Percentiles rank a stretch among this genome's conserved stretches.
These are phyloP conservation scores for Melanocharis versteri DNA, from an alignment of 2,113 vertebrate species.

Conservation along the genomic window DNA sequence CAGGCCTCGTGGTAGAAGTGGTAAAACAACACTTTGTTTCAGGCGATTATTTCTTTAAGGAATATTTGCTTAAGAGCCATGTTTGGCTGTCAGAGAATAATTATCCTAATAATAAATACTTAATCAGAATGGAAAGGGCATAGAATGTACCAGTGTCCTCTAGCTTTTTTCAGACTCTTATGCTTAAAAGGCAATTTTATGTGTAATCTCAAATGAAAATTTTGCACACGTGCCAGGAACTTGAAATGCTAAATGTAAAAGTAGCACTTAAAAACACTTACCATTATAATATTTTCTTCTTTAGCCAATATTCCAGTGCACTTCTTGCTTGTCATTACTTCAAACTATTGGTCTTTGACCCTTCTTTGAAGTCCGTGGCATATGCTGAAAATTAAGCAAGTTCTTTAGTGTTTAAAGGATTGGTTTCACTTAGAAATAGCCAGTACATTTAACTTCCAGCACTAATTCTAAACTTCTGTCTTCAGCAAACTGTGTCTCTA, in stretches of 20 bases:
- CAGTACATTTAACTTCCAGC: not conserved
- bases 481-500: not conserved
- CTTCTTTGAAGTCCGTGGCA: conserved; percentile 51
- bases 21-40: not conserved
- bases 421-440: conserved; percentile 60
- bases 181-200: not conserved
- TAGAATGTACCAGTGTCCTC: not conserved
- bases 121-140: not conserved
- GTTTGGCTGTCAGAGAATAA: not conserved
- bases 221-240: not conserved
- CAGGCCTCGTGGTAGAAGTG: not conserved
- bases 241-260: not conserved
- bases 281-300: not conserved
- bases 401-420: conserved; percentile 36
- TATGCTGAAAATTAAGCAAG: conserved; percentile 63
- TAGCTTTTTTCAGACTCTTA: not conserved
- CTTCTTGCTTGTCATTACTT: conserved; percentile 45
- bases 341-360: conserved; percentile 36
- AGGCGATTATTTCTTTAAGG: not conserved
- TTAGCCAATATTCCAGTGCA: not conserved
- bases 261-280: not conserved
- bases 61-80: not conserved
- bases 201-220: not conserved
- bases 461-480: conserved; percentile 58
- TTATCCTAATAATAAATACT: not conserved